Evolutionary conservation across 1,140 invertebrate species (phyloP), one percentile per base, ranked within the genome.

Genomic region (Drosophila ohnishii): DNA sequence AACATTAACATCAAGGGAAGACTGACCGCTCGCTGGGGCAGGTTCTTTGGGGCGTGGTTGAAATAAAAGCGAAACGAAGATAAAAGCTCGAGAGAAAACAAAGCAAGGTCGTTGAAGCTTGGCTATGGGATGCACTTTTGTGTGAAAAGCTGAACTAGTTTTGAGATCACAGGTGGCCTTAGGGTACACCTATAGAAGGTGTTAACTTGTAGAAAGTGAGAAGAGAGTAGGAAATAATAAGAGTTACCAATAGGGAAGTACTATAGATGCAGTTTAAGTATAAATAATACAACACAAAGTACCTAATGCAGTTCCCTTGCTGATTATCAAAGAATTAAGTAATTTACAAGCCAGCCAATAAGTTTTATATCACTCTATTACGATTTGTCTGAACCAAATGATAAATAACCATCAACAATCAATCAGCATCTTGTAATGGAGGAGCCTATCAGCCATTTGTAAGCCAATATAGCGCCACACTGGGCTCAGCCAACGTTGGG

Each of bases 51-150:
- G 80, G 75, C 56, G 80, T 71, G 64, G 70, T 71, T 16, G 61
- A 62, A 22, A 37, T 37, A 63, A 70, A 56, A 58, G 19, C 35
- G 47, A 58, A 45, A 57, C 34, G 35, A 5, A 25, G 25, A 30
- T 50, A 64, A 60, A 40, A 64, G 39, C 61, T 35, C 8, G 0
- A 16, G 22, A 13, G 60, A 77, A 55, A 78, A 86, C 83, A 85
- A 86, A 83, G 83, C 79, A 86, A 86, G 82, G 82, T 86, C 82
- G 61, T 39, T 28, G 48, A 5, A 44, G 55, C 34, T 47, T 37
- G 19, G 34, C 19, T 25, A 19, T 37, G 8, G 8, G 53, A 71
- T 72, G 66, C 69, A 70, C 28, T 58, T 71, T 13, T 19, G 25
- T 8, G 16, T 13, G 35, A 45, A 39, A 51, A 51, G 30, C 22